A percentile compares a stretch with the other conserved stretches of the same genome.
These are phyloP conservation scores for Gastrophryne carolinensis DNA, from an alignment of 2,797 vertebrate species.

Conservation along the genomic window DNA sequence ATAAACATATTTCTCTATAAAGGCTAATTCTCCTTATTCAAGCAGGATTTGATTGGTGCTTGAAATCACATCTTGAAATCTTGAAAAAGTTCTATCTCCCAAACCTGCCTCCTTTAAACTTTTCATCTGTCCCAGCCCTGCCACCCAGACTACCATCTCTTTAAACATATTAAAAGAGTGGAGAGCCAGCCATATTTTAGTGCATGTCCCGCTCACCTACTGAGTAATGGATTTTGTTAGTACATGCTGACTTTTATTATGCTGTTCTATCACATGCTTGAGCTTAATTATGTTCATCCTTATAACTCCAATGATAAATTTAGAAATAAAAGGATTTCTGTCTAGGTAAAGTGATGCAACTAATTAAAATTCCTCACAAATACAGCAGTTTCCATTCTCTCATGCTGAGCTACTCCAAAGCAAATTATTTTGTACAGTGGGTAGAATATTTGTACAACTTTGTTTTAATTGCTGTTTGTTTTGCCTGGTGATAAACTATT, in stretches of 20 bases:
- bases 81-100: too few relatives aligned
- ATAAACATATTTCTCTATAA: too few relatives aligned
- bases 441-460: conserved; percentile 33
- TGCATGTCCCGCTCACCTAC: too few relatives aligned
- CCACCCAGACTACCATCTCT: too few relatives aligned
- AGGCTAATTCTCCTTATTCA: too few relatives aligned
- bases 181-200: too few relatives aligned
- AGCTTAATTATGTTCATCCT: conserved; percentile 14
- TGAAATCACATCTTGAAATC: too few relatives aligned
- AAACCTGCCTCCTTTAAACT: too few relatives aligned
- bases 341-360: conserved; percentile 19
- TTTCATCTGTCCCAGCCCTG: too few relatives aligned
- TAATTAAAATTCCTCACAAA: conserved; percentile 46
- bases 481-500: conserved; percentile 19
- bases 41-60: too few relatives aligned
- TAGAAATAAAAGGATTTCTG: conserved; percentile 11
- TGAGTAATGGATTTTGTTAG: background rate
- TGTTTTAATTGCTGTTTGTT: conserved; percentile 7
- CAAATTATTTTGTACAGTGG: conserved; percentile 36
- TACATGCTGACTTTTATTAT: background rate
- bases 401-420: conserved; percentile 10
- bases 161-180: too few relatives aligned
- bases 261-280: background rate
- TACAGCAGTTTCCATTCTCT: conserved; percentile 13
- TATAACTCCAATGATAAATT: conserved; percentile 10